These are phyloP conservation scores for Ormyrus rosae DNA, from an alignment of 2,888 invertebrate genomes.

Conservation along the genomic window DNA sequence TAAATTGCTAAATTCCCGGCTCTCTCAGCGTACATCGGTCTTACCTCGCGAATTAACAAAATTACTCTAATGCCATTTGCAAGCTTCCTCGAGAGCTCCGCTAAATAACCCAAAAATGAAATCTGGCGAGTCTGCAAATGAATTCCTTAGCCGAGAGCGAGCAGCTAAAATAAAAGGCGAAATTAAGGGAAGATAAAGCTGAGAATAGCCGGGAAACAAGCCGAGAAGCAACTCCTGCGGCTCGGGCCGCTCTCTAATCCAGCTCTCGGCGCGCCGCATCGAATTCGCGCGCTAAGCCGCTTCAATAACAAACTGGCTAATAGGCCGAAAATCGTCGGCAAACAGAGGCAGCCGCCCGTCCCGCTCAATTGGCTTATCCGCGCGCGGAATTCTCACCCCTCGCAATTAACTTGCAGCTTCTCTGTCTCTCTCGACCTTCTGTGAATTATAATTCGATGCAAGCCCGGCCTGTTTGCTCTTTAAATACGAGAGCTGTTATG, in stretches of 20 bases:
- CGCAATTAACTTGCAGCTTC: constrained; percentile 15
- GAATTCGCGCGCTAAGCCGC: constrained; percentile 37
- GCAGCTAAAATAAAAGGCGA: too few species aligned
- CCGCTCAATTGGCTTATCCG: constrained; percentile 43
- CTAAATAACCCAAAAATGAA: too few species aligned
- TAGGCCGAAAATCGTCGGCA: constrained; percentile 53
- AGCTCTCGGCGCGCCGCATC: neutral
- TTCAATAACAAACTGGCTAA: constrained; percentile 53
- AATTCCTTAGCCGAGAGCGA: too few species aligned
- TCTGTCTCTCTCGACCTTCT: constrained; percentile 39
- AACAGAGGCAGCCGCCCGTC: constrained; percentile 26
- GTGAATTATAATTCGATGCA: constrained; percentile 50
- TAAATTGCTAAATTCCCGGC: too few species aligned
- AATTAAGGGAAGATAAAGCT: too few species aligned
- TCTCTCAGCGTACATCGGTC: too few species aligned
- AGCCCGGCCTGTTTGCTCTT: constrained; percentile 32
- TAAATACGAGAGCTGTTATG: constrained; percentile 47
- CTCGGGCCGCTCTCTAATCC: neutral
- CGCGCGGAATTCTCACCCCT: constrained; percentile 28
- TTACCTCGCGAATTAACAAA: too few species aligned
- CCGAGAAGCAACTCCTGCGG: too few species aligned
- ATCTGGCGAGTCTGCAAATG: too few species aligned
- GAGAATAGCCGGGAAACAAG: too few species aligned
- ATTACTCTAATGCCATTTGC: too few species aligned
- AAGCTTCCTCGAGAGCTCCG: too few species aligned